Conservation (phyloP, 1,140 invertebrate species). For the Rhizoglyphus robini region DNA sequence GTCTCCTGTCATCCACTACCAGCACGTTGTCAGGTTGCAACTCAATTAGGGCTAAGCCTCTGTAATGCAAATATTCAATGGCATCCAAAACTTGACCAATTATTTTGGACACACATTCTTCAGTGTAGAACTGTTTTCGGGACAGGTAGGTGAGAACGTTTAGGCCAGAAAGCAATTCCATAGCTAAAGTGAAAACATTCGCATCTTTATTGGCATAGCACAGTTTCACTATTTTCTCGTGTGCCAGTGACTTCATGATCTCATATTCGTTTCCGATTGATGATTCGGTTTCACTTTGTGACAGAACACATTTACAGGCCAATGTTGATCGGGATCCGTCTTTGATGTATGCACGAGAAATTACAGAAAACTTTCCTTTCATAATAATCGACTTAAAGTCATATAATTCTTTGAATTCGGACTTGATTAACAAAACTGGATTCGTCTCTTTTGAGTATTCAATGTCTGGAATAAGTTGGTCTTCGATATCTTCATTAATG, state of each 20-base stretch:
- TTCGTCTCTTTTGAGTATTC: slow-evolving; percentile 59
- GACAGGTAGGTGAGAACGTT: slow-evolving; percentile 76
- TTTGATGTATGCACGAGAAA: slow-evolving; percentile 51
- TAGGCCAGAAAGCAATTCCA: slow-evolving; percentile 79
- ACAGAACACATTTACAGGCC: slow-evolving; percentile 23
- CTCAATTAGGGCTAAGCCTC: slow-evolving; percentile 77
- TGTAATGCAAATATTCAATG: slow-evolving; percentile 81
- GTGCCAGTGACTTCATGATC: slow-evolving; percentile 57
- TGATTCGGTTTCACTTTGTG: neutral
- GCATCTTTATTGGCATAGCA: slow-evolving; percentile 36
- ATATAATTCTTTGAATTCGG: slow-evolving; percentile 49
- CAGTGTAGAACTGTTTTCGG: slow-evolving; percentile 68
- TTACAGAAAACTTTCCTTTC: slow-evolving; percentile 65
- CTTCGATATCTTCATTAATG: slow-evolving; percentile 47
- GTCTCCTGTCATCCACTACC: slow-evolving; percentile 66
- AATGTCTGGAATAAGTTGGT: slow-evolving; percentile 34
- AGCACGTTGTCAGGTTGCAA: slow-evolving; percentile 94
- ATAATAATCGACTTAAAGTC: slow-evolving; percentile 66
- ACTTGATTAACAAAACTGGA: slow-evolving; percentile 24
- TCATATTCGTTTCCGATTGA: slow-evolving; percentile 51
- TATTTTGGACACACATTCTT: slow-evolving; percentile 72
- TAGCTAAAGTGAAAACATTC: slow-evolving; percentile 34
- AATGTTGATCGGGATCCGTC: slow-evolving; percentile 7
- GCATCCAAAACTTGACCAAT: slow-evolving; percentile 69
- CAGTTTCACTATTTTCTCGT: slow-evolving; percentile 65